phyloP scores from a whole-genome alignment of 2,113 vertebrate species.

The Aleadryas rufinucha region DNA sequence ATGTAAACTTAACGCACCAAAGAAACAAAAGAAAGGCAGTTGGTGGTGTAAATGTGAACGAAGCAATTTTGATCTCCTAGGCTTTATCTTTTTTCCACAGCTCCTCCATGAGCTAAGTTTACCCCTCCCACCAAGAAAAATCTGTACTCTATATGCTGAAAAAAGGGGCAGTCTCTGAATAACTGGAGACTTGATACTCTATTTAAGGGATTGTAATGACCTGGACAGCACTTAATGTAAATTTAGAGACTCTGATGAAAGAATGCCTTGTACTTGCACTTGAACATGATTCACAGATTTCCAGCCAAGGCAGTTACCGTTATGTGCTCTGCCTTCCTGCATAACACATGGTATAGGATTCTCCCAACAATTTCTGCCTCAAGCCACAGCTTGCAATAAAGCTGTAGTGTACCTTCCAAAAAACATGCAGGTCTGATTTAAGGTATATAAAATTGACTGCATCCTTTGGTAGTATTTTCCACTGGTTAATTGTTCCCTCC shows the following conservation, averaged over 20 bases:
- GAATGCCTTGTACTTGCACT: not conserved
- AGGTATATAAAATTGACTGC: not conserved
- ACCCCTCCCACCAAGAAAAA: not conserved
- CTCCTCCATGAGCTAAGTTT: not conserved
- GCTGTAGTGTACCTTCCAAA: not conserved
- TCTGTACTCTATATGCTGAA: not conserved
- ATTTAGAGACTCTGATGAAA: not conserved
- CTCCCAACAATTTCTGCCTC: not conserved
- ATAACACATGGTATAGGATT: not conserved
- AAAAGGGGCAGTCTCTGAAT: not conserved
- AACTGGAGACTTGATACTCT: not conserved
- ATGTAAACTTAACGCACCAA: not conserved
- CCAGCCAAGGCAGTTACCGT: not conserved
- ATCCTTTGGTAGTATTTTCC: not conserved
- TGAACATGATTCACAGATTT: not conserved
- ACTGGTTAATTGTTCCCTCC: not conserved
- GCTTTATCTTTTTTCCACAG: not conserved
- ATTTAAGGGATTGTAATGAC: not conserved
- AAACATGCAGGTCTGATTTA: slow-evolving; percentile 2
- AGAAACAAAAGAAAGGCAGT: not conserved
- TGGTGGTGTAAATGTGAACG: not conserved
- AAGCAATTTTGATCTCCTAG: not conserved
- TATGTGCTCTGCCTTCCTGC: not conserved
- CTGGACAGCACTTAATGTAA: not conserved
- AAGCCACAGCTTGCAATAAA: not conserved